A percentile compares a stretch with the other conserved stretches of the same genome.
Evolutionary conservation across 2,797 vertebrate species (phyloP).

Genomic region (Catharus ustulatus): DNA sequence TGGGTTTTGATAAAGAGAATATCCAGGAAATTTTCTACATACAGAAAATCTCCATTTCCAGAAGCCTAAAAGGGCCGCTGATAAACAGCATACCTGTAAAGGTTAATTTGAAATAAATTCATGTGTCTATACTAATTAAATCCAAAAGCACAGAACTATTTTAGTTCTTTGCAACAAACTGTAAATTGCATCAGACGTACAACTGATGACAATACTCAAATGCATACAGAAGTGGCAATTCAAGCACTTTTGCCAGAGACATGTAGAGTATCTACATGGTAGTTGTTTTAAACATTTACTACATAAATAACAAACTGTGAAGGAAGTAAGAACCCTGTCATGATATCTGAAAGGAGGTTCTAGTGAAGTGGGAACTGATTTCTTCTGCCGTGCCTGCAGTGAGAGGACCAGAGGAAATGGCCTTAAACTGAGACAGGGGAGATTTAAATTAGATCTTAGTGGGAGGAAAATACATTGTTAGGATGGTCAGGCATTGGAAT

Average conservation of each 20-base stretch:
- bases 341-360: background rate
- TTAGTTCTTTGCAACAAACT: background rate
- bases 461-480: too few species aligned
- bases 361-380: background rate
- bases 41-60: background rate
- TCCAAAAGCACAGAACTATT: background rate
- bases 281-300: background rate
- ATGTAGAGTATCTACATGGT: rapidly evolving
- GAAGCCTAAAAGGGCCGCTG: background rate
- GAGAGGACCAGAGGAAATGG: background rate
- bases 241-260: background rate
- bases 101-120: background rate
- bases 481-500: background rate
- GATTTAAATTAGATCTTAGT: too few species aligned
- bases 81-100: background rate
- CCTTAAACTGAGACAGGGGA: background rate
- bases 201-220: background rate
- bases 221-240: background rate
- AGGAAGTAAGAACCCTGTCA: background rate
- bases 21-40: background rate
- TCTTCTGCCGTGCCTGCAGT: background rate
- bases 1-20: background rate
- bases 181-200: background rate
- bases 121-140: background rate
- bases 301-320: background rate